Percentiles rank a stretch among this genome's conserved stretches.
Evolutionary conservation across 2,113 vertebrate species (phyloP).

Genomic region (Ammodytes marinus): DNA sequence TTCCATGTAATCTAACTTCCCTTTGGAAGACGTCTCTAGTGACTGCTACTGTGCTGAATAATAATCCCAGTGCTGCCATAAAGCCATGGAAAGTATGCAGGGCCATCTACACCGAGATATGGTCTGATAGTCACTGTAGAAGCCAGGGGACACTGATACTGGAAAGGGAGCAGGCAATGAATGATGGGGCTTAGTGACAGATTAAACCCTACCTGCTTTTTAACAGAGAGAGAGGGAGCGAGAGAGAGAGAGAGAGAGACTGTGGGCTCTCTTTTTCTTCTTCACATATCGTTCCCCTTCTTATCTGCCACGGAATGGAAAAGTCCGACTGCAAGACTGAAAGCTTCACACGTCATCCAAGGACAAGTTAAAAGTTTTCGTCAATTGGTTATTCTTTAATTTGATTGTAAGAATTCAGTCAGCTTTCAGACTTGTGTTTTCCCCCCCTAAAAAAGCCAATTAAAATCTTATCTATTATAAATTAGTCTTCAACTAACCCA

Average conservation of each 20-base stretch:
- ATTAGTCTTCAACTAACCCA: background rate
- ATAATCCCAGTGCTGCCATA: constrained; percentile 1
- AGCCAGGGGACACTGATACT: constrained; percentile 53
- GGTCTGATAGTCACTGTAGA: constrained; percentile 54
- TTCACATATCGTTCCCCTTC: constrained; percentile 34
- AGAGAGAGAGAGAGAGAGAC: constrained; percentile 1
- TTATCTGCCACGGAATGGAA: constrained; percentile 26
- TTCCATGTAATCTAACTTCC: background rate
- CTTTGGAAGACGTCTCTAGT: background rate
- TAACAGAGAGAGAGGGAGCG: constrained; percentile 23
- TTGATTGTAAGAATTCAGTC: background rate
- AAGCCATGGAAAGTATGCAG: constrained; percentile 50
- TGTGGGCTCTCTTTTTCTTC: constrained; percentile 10
- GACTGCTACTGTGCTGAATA: background rate
- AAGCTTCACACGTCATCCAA: constrained; percentile 36
- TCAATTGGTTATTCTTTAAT: background rate
- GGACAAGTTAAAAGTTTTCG: constrained; percentile 13
- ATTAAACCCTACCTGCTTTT: constrained; percentile 69
- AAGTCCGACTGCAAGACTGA: constrained; percentile 12
- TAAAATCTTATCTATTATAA: background rate
- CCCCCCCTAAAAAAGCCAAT: background rate
- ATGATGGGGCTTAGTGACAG: constrained; percentile 69
- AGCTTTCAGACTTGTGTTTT: background rate
- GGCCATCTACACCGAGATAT: constrained; percentile 28
- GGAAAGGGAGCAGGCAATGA: constrained; percentile 62